Evolutionary conservation across 1,140 invertebrate species (phyloP), one percentile per base, ranked within the genome.

Genomic region (Orius insidiosus): DNA sequence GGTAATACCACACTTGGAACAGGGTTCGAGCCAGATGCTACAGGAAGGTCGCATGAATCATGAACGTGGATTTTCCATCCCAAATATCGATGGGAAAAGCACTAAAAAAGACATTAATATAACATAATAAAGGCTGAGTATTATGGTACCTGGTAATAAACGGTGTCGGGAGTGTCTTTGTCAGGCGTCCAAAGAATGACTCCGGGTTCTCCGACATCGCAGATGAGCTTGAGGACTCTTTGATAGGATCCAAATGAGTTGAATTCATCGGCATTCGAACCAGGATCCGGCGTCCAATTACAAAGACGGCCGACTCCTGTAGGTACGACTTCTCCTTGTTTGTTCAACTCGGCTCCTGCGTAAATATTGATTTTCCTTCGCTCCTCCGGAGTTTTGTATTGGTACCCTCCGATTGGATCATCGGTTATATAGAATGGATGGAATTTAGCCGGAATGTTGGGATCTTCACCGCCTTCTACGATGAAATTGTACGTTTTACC

Each of bases 361-460:
- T 80, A 89, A 43, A 90, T 81, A 54, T 72, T 72, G 1, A 87
- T 69, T 51, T 74, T 73, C 67, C 75, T 66, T 65, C 71, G 79
- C 60, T 94, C 88, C 55, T 83, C 80, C 1, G 77, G 68, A 1
- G 75, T 79, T 58, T 93, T 89, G 61, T 88, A 78, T 47, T 76
- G 72, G 60, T 84, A 94, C 1, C 89, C 89, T 35, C 90, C 90
- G 24, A 90, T 72, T 0, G 84, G 74, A 63, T 93, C 88, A 57
- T 94, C 85, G 13, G 88, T 92, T 52, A 96, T 89, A 63, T 95
- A 95, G 64, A 96, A 87, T 5, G 90, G 90, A 68, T 96, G 89
- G 60, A 86, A 89, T 51, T 79, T 74, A 8, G 88, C 85, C 0
- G 85, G 78, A 11, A 72, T 65, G 1, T 80, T 71, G 0, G 80